Evolutionary conservation across 2,888 invertebrate genomes (phyloP), one percentile per base, ranked within the genome.

Genomic region (Chironomus riparius): DNA sequence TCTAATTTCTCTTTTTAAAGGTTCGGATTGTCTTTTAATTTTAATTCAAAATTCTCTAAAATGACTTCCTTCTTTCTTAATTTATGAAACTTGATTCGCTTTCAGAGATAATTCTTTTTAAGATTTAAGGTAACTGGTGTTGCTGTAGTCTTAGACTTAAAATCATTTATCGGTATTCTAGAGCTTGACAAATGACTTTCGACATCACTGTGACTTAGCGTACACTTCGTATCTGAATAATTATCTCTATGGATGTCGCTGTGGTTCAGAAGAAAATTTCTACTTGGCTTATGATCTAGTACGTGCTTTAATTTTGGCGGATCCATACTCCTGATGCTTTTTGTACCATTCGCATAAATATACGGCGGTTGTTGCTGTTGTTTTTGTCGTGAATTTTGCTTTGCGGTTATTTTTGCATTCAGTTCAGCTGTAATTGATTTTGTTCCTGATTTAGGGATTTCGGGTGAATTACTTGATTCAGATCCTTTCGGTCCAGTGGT

Each of bases 371-470:
- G 61, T n/a, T 47, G 47, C 24, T 68, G 61, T 10, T 74, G 77
- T 80, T 84, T 84, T 78, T 82, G 81, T 80, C 83, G 83, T 78
- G 82, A 81, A 72, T 81, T 78, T 78, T 83, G 83, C 77, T 83
- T 83, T 48, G 81, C 80, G 76, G 81, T 80, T 48, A 81, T 77
- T 80, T 83, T 84, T 77, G 81, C 80, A 78, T 80, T 81, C 76
- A 81, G 76, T 78, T 82, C 81, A 38, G 79, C 79, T 13, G 80
- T 61, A 65, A 76, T 65, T 12, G 47, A 68, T 38, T 77, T 76
- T 24, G 68, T 70, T 22, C 75, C 47, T 24, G 74, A n/a, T 10
- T 50, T 22, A 1, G 50, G 22, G 7, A 62, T n/a, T 12, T 74
- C 71, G 2, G 77, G 21, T 22, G 70, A 65, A 12, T 12, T 69